Conservation (phyloP, 92 coral and sea anemone genomes). For the Heteractis magnifica region DNA sequence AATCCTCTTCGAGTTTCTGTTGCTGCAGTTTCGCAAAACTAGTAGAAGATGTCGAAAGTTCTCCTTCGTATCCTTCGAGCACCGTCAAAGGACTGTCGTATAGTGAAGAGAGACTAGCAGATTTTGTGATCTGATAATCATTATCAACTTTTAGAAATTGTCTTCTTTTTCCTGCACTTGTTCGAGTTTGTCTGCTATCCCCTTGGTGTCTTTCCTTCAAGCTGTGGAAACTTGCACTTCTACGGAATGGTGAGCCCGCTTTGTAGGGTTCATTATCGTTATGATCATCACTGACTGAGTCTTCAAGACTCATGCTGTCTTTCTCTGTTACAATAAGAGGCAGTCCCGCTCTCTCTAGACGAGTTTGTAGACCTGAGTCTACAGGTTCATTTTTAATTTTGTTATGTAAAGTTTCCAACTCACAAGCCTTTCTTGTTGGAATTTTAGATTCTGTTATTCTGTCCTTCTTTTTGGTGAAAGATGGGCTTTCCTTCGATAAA, state of each 20-base stretch:
- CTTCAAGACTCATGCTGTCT: neutral
- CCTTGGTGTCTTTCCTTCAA: conserved; percentile 14
- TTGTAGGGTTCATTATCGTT: conserved; percentile 4
- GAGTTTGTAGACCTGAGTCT: neutral
- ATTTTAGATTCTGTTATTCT: neutral
- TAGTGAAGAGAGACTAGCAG: conserved; percentile 19
- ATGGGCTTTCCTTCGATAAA: neutral
- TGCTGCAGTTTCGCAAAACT: conserved; percentile 69
- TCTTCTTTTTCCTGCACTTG: conserved; percentile 5
- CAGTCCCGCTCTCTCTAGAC: neutral
- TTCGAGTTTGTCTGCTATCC: neutral
- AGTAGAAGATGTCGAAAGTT: neutral
- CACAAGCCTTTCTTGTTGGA: neutral
- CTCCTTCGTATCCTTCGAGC: neutral
- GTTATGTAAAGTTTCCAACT: neutral
- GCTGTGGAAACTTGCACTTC: conserved; percentile 34
- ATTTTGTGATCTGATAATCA: neutral
- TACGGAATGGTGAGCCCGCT: neutral
- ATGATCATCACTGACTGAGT: conserved; percentile 2
- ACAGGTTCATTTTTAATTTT: neutral
- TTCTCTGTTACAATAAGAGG: conserved; percentile 5
- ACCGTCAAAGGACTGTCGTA: neutral
- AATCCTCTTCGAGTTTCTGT: conserved; percentile 57
- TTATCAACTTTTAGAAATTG: neutral
- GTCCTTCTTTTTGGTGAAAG: neutral